A percentile compares a stretch with the other conserved stretches of the same genome.
Evolutionary conservation across 2,797 vertebrate species (phyloP).

Genomic region (Eurystomus glaucurus): DNA sequence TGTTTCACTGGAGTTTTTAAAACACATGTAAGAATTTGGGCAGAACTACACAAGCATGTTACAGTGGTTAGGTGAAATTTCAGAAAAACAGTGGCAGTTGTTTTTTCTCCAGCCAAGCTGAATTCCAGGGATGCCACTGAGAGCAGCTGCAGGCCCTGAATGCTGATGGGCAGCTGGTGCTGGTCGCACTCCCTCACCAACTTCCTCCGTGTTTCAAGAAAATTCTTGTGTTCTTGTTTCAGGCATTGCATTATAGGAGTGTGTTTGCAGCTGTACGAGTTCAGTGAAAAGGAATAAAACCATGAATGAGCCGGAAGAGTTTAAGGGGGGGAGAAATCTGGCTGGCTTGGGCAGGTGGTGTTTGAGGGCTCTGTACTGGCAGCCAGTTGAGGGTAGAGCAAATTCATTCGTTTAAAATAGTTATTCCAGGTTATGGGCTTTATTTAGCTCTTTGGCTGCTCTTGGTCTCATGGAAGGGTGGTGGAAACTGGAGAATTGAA

Average conservation of each 20-base stretch:
- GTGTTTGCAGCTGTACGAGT: background rate
- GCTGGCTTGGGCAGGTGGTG: background rate
- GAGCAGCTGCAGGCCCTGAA: slow-evolving; percentile 7
- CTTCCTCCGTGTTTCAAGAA: background rate
- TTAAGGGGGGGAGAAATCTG: background rate
- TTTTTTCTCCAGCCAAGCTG: slow-evolving; percentile 64
- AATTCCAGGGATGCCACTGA: slow-evolving; percentile 52
- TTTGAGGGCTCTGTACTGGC: background rate
- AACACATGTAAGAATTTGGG: background rate
- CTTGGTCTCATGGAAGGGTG: background rate
- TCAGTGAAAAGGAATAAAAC: background rate
- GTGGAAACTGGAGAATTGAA: background rate
- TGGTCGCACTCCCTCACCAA: background rate
- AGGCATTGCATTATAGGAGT: background rate
- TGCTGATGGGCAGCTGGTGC: slow-evolving; percentile 61
- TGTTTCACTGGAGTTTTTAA: slow-evolving; percentile 34
- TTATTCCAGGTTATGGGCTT: background rate
- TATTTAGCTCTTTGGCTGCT: background rate
- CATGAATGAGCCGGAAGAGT: background rate
- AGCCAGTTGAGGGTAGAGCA: background rate
- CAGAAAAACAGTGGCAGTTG: background rate
- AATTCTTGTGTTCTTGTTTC: background rate
- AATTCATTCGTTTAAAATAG: background rate
- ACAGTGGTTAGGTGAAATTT: slow-evolving; percentile 10
- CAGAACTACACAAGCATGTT: background rate